Conservation (phyloP, 1,140 invertebrate genomes). For the Platorchestia sp. region DNA sequence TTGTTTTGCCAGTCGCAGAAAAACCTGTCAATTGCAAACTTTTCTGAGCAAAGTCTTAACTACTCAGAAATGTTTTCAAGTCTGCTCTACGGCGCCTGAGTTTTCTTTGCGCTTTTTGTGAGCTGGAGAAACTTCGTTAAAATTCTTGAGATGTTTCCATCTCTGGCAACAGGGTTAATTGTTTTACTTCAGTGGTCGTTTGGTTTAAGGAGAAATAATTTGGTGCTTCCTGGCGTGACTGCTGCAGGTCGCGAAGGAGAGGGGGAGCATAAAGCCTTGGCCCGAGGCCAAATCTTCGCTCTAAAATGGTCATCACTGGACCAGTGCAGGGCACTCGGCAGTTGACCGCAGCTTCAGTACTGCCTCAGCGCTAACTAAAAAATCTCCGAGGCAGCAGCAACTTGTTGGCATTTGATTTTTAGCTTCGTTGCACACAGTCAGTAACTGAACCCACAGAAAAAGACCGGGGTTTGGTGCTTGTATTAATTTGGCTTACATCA, state of each 20-base stretch:
- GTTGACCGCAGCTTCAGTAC: background rate
- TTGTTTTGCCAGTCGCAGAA: slow-evolving; percentile 32
- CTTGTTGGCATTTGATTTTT: background rate
- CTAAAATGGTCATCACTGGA: background rate
- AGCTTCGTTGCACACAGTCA: background rate
- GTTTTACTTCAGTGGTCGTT: slow-evolving; percentile 55
- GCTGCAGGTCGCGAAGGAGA: background rate
- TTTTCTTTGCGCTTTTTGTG: slow-evolving; percentile 26
- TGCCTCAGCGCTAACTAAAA: background rate
- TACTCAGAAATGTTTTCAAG: slow-evolving; percentile 50
- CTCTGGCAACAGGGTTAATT: slow-evolving; percentile 53
- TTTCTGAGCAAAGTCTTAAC: slow-evolving; percentile 50
- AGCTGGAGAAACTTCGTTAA: slow-evolving; percentile 32
- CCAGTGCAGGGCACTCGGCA: background rate
- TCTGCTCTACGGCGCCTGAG: slow-evolving; percentile 29
- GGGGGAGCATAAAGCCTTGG: background rate
- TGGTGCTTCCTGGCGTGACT: slow-evolving; percentile 35
- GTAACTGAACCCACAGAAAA: background rate
- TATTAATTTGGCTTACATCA: background rate
- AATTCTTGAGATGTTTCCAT: slow-evolving; percentile 50
- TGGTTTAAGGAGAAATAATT: slow-evolving; percentile 52
- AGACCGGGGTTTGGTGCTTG: background rate
- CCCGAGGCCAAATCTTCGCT: background rate
- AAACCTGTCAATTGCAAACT: slow-evolving; percentile 53
- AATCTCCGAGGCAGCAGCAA: background rate